Evolutionary conservation across 2,113 vertebrate genomes (phyloP).

Genomic region (Toxostoma redivivum): DNA sequence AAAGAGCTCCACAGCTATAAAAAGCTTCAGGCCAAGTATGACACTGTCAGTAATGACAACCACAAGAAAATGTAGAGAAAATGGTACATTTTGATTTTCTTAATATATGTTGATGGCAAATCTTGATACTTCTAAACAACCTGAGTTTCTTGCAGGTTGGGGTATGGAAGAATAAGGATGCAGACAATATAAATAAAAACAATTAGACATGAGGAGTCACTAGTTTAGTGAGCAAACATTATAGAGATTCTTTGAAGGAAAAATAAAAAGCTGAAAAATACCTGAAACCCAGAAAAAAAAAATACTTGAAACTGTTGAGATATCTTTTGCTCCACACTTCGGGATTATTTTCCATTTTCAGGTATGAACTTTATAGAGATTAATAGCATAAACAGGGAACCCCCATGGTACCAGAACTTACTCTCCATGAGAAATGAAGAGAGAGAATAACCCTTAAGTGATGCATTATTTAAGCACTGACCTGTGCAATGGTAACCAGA

Average conservation of each 20-base stretch:
- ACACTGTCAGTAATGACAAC: neutral
- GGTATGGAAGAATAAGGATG: neutral
- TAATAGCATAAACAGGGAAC: conserved; percentile 12
- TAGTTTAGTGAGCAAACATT: neutral
- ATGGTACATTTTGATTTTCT: neutral
- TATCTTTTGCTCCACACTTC: neutral
- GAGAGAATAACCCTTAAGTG: neutral
- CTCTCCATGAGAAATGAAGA: neutral
- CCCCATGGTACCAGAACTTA: neutral
- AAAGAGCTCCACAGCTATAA: neutral
- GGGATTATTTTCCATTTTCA: neutral
- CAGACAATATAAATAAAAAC: neutral
- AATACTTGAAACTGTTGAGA: neutral
- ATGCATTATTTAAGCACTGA: neutral
- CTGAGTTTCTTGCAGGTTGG: neutral
- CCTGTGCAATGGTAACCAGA: neutral
- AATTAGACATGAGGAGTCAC: neutral
- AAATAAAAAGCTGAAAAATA: neutral
- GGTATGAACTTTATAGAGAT: neutral
- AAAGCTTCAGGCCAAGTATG: neutral
- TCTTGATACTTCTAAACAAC: neutral
- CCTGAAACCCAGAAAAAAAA: neutral
- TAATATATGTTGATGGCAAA: neutral
- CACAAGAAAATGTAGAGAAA: neutral
- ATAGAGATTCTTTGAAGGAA: neutral